Percentiles rank a stretch among this genome's conserved stretches.
phyloP scores from a whole-genome alignment of 2,797 vertebrate species.

The Brachymystax lenok region DNA sequence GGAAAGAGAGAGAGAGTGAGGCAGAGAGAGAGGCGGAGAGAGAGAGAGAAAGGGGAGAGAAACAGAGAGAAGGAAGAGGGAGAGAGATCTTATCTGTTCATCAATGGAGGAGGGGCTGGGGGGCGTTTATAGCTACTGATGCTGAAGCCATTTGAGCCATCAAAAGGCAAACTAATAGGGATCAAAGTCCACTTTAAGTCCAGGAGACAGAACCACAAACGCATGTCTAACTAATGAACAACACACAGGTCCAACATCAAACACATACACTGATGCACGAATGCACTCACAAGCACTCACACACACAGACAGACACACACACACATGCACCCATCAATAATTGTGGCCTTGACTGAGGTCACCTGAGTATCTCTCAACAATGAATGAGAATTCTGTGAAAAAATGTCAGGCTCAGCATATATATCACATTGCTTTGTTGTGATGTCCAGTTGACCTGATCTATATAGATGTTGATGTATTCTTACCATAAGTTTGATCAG shows the following conservation, averaged over 20 bases:
- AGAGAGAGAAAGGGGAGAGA: not conserved
- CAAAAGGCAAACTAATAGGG: constrained; percentile 34
- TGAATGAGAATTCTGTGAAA: not conserved
- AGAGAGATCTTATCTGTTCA: constrained; percentile 36
- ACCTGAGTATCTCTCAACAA: not conserved
- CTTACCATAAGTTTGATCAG: constrained; percentile 48
- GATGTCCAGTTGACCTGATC: not conserved
- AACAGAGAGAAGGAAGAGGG: constrained; percentile 2
- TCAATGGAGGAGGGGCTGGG: constrained; percentile 32
- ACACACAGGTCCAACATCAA: constrained; percentile 30
- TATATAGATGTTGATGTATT: constrained; percentile 8
- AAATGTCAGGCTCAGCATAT: no score
- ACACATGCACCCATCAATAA: not conserved
- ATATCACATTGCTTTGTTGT: no score
- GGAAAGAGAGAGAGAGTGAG: not conserved
- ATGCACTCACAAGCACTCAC: not conserved
- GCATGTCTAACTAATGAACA: constrained; percentile 18
- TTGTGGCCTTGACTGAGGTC: not conserved
- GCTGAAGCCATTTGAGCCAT: constrained; percentile 34
- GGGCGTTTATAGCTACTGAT: constrained; percentile 47
- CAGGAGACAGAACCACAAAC: constrained; percentile 37
- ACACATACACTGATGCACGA: not conserved
- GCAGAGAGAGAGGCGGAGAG: not conserved
- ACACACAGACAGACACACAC: not conserved
- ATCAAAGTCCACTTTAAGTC: constrained; percentile 39